Percentiles rank a stretch among this genome's conserved stretches.
These are phyloP conservation scores for Leptinotarsa rubiginosa DNA, from an alignment of 2,888 invertebrate species.

Conservation along the genomic window DNA sequence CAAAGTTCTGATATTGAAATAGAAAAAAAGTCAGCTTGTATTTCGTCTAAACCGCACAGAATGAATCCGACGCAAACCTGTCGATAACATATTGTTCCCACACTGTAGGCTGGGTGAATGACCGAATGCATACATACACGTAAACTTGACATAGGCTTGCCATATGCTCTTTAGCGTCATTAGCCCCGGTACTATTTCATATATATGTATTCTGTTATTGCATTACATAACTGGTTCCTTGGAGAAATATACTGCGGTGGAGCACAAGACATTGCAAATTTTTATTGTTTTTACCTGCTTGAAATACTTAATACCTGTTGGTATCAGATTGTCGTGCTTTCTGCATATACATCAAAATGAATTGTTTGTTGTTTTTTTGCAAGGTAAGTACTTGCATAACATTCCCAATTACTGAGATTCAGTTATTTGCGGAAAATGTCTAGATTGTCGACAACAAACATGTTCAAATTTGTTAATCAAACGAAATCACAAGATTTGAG, in stretches of 20 bases:
- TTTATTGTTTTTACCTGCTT: too few species aligned
- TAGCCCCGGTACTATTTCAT: not conserved
- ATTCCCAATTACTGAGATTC: not conserved
- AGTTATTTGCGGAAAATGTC: too few species aligned
- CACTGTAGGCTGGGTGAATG: constrained; percentile 26
- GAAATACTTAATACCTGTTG: not conserved
- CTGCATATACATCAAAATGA: not conserved
- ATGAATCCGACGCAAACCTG: not conserved
- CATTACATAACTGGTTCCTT: constrained; percentile 17
- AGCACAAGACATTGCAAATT: not conserved
- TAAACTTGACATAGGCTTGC: constrained; percentile 31
- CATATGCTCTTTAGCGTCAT: constrained; percentile 27
- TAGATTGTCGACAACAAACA: too few species aligned
- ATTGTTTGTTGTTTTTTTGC: not conserved
- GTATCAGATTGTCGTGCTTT: not conserved
- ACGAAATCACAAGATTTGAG: too few species aligned
- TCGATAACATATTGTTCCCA: not conserved
- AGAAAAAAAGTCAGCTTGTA: not conserved
- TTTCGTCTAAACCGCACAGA: not conserved
- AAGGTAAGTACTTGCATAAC: too few species aligned
- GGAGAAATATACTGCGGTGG: constrained; percentile 9
- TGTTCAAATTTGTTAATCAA: too few species aligned
- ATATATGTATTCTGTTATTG: not conserved
- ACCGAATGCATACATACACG: constrained; percentile 13
- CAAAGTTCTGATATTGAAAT: too few species aligned